These are phyloP conservation scores for Aphidius ervi DNA, from an alignment of 1,140 invertebrate genomes.

Conservation along the genomic window DNA sequence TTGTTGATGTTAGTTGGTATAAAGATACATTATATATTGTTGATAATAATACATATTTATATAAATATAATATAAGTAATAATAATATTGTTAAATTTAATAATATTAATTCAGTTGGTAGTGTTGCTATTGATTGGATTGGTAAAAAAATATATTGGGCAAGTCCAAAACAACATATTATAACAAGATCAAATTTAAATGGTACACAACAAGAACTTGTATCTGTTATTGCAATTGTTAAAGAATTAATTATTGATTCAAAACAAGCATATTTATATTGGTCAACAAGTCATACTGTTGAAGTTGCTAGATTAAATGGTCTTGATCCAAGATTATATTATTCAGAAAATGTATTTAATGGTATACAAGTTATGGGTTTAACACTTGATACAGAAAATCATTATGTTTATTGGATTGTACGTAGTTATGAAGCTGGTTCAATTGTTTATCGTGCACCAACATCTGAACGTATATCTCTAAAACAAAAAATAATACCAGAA, in stretches of 20 bases:
- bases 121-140: constrained; percentile 84
- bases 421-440: constrained; percentile 68
- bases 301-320: constrained; percentile 74
- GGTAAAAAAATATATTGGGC: constrained; percentile 87
- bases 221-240: constrained; percentile 71
- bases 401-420: constrained; percentile 74
- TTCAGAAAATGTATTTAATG: constrained; percentile 69
- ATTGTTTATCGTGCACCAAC: constrained; percentile 65
- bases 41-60: constrained; percentile 67
- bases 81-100: constrained; percentile 54
- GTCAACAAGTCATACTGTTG: constrained; percentile 78
- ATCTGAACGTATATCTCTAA: constrained; percentile 52
- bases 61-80: constrained; percentile 66
- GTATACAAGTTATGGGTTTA: constrained; percentile 78
- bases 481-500: constrained; percentile 43
- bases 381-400: constrained; percentile 72
- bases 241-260: constrained; percentile 78
- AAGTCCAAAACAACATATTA: constrained; percentile 75
- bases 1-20: constrained; percentile 67
- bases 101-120: constrained; percentile 68
- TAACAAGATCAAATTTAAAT: constrained; percentile 63
- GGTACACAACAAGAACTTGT: constrained; percentile 71
- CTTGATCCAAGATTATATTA: constrained; percentile 70
- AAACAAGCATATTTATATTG: constrained; percentile 80
- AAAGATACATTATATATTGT: constrained; percentile 68